Evolutionary conservation across 2,797 vertebrate species (phyloP), one percentile per base, ranked within the genome.

Genomic region (Chelmon rostratus): DNA sequence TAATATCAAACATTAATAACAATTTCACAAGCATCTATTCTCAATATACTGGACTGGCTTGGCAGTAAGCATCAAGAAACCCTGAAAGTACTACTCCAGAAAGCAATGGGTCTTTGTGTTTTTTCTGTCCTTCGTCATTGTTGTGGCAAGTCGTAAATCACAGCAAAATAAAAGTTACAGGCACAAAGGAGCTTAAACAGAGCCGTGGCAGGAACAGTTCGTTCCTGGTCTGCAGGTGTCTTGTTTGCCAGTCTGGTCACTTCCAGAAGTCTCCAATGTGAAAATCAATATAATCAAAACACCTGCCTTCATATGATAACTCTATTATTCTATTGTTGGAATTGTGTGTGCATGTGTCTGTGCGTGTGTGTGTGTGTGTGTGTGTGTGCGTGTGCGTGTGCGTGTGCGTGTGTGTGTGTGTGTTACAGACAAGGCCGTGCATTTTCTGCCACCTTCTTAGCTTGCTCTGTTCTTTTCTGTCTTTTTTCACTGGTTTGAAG

Each of bases 151-250:
- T 73, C 25, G 61, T 88, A 79, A 88, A 90, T 90, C 71, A 50
- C 44, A 38, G 47, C 0, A 38, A 21, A 72, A 68, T 80, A 77
- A 82, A 83, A 38, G 23, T 68, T 68, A 21, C 6, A 59, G 42
- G 53, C 59, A 86, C 77, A 87, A 88, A 85, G 31, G 52, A 72
- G 70, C 31, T 89, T 81, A 33, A 84, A 82, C 79, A 68, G 80
- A 25, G 19, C 37, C n/a, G 9, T 33, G 31, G 59, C 47, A 42
- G 42, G 53, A 70, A 40, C 64, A 44, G 44, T 64, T 46, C 28
- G 23, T 11, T 8, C 58, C n/a, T 54, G 11, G 0, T 49, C 73
- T 46, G 38, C 38, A 44, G 62, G 70, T 57, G 54, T 62, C 38
- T 53, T 49, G 37, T 82, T 65, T 83, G 58, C 31, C 46, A 21